A percentile compares a stretch with the other conserved stretches of the same genome.
These are phyloP conservation scores for Drosophila miranda DNA, from an alignment of 1,140 invertebrate species.

Conservation along the genomic window DNA sequence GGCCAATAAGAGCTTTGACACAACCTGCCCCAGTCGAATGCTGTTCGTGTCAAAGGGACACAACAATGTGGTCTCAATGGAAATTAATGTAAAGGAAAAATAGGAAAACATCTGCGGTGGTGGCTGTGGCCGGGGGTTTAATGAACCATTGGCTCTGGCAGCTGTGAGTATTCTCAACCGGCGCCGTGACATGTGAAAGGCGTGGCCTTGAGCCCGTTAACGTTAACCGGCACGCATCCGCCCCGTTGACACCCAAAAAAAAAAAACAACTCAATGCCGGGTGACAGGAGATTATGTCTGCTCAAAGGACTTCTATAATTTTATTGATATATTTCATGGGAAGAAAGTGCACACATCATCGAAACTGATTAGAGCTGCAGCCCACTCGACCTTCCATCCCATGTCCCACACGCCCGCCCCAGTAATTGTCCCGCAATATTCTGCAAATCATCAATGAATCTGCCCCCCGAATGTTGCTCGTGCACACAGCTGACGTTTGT, in stretches of 20 bases:
- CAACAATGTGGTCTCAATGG: slow-evolving; percentile 37
- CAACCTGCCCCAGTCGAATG: slow-evolving; percentile 30
- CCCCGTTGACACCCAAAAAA: neutral
- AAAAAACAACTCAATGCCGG: slow-evolving; percentile 23
- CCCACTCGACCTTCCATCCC: slow-evolving; percentile 13
- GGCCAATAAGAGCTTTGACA: neutral
- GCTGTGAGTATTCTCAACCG: slow-evolving; percentile 40
- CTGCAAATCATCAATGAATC: slow-evolving; percentile 47
- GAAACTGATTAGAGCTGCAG: slow-evolving; percentile 24
- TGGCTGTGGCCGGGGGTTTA: slow-evolving; percentile 11
- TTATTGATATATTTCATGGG: neutral
- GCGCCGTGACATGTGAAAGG: slow-evolving; percentile 56
- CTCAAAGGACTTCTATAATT: slow-evolving; percentile 23
- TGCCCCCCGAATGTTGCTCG: neutral
- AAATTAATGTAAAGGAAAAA: slow-evolving; percentile 18
- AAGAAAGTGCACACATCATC: slow-evolving; percentile 33
- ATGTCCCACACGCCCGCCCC: neutral
- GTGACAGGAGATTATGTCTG: neutral
- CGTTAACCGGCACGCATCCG: slow-evolving; percentile 2
- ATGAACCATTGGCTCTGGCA: slow-evolving; percentile 29
- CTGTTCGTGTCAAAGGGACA: slow-evolving; percentile 33
- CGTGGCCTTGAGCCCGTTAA: slow-evolving; percentile 48
- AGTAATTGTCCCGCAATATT: neutral
- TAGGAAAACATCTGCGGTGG: slow-evolving; percentile 7
- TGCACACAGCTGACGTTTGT: slow-evolving; percentile 61